These are phyloP conservation scores for Aspidapion aeneum DNA, from an alignment of 2,888 invertebrate species.

Conservation along the genomic window DNA sequence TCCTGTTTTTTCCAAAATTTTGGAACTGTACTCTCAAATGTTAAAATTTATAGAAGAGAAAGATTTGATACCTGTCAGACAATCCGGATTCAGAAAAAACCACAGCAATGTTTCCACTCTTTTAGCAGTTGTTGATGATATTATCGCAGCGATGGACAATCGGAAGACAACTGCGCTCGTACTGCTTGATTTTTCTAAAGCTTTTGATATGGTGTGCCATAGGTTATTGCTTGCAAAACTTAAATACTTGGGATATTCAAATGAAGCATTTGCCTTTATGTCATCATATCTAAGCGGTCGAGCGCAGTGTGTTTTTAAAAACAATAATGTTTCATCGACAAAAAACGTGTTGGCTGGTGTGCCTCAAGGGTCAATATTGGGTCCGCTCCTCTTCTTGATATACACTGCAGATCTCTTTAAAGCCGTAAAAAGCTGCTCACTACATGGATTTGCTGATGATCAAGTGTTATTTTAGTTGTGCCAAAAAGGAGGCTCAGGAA, in stretches of 20 bases:
- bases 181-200: constrained; percentile 1
- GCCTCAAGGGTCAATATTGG: constrained; percentile 1
- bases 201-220: neutral
- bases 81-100: neutral
- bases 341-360: constrained; percentile 2
- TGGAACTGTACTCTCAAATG: neutral
- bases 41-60: neutral
- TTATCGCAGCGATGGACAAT: neutral
- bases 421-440: neutral
- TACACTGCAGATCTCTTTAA: neutral
- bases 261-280: neutral
- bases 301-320: constrained; percentile 1
- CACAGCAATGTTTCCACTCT: neutral
- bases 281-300: neutral
- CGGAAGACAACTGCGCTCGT: neutral
- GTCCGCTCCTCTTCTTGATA: neutral
- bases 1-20: neutral
- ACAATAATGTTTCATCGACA: neutral
- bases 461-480: neutral
- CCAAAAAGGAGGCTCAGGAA: neutral
- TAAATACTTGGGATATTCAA: neutral
- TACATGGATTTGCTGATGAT: constrained; percentile 2
- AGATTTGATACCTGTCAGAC: neutral
- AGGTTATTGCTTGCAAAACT: neutral
- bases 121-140: constrained; percentile 1